phyloP scores from a whole-genome alignment of 1,140 invertebrate genomes.

The Heliconius hermathena region DNA sequence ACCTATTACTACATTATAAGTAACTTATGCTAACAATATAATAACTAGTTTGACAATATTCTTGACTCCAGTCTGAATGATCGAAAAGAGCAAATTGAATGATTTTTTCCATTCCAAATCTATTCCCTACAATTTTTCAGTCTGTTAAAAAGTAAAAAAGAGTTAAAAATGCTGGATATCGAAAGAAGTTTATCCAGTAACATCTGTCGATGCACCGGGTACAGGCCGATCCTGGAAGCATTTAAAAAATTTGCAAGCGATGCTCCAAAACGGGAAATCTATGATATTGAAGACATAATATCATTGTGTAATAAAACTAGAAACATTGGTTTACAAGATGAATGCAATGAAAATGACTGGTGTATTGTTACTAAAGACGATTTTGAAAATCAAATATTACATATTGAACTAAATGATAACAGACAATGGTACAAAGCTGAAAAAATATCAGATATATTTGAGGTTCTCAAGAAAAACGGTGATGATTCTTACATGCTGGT shows the following conservation, averaged over 20 bases:
- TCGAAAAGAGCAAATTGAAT: too few relatives aligned
- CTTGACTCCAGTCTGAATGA: too few relatives aligned
- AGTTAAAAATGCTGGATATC: constrained; percentile 83
- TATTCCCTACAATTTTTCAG: constrained; percentile 32
- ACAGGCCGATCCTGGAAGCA: constrained; percentile 89
- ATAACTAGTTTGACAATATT: too few relatives aligned
- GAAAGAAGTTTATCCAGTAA: constrained; percentile 84
- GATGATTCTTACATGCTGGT: constrained; percentile 78
- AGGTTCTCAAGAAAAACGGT: constrained; percentile 47
- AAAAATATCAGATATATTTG: constrained; percentile 59
- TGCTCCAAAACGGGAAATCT: constrained; percentile 59
- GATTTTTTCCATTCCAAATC: too few relatives aligned
- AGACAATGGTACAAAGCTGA: constrained; percentile 63
- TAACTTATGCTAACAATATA: too few relatives aligned
- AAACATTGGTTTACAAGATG: constrained; percentile 27
- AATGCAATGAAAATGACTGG: constrained; percentile 56
- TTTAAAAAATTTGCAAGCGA: constrained; percentile 87
- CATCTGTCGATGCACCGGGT: constrained; percentile 91
- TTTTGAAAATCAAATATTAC: constrained; percentile 45
- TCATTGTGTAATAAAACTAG: constrained; percentile 46
- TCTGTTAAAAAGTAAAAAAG: constrained; percentile 60
- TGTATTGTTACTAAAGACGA: constrained; percentile 58
- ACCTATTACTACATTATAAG: too few relatives aligned
- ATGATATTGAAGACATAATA: constrained; percentile 65
- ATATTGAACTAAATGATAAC: constrained; percentile 58